These are phyloP conservation scores for Grallaria varia DNA, from an alignment of 2,113 vertebrate genomes.

Conservation along the genomic window DNA sequence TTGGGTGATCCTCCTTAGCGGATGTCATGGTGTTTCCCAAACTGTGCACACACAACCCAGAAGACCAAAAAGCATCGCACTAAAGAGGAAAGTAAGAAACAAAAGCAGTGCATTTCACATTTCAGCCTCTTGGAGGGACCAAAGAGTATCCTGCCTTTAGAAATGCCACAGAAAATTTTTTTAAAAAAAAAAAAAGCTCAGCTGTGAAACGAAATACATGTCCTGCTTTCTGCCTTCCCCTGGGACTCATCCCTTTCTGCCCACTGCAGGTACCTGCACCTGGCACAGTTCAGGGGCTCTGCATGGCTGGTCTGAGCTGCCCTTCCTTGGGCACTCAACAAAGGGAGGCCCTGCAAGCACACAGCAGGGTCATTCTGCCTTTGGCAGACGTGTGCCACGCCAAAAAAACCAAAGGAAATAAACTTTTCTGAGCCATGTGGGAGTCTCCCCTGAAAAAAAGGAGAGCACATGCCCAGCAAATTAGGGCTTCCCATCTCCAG, in stretches of 20 bases:
- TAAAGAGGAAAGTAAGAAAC: neutral
- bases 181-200: neutral
- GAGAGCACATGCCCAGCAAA: neutral
- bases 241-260: neutral
- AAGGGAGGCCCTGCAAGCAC: neutral
- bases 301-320: neutral
- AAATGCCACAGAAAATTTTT: neutral
- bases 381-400: neutral
- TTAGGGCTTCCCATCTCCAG: neutral
- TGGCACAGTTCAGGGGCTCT: neutral
- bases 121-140: neutral
- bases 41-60: accelerated
- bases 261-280: neutral
- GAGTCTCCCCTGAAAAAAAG: neutral
- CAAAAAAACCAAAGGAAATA: neutral
- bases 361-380: neutral
- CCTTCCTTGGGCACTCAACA: neutral
- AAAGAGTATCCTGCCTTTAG: neutral
- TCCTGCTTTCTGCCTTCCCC: neutral
- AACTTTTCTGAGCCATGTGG: neutral
- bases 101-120: neutral
- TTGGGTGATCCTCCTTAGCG: neutral
- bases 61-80: neutral
- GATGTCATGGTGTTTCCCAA: neutral
- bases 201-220: accelerated